Conservation (phyloP, 2,113 vertebrate species). For the Esox niger region DNA sequence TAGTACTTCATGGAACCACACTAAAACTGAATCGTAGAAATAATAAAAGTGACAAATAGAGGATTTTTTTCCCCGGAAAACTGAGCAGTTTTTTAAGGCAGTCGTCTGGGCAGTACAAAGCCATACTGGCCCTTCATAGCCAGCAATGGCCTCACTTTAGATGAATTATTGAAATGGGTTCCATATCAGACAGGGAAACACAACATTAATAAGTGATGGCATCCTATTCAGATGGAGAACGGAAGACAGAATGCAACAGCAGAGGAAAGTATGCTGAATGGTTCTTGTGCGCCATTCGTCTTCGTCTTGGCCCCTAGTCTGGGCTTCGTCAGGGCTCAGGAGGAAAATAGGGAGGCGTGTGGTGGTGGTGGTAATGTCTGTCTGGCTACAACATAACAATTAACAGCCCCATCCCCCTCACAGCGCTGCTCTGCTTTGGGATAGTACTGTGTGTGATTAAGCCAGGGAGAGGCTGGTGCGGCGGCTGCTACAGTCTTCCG, state of each 20-base stretch:
- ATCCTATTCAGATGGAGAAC: slow-evolving; percentile 51
- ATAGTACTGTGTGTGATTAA: no score
- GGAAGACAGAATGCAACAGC: slow-evolving; percentile 52
- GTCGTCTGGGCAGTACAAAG: slow-evolving; percentile 14
- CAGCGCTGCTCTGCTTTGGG: no score
- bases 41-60: slow-evolving; percentile 66
- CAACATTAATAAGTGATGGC: slow-evolving; percentile 69
- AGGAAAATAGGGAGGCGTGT: slow-evolving; percentile 1
- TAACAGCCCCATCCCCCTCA: no score
- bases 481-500: slow-evolving; percentile 8
- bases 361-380: slow-evolving; percentile 6
- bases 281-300: no score
- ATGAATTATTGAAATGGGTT: slow-evolving; percentile 71
- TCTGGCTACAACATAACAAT: no score
- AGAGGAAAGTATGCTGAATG: slow-evolving; percentile 33
- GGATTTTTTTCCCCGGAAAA: slow-evolving; percentile 52
- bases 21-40: slow-evolving; percentile 33
- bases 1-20: slow-evolving; percentile 22
- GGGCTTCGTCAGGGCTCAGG: not conserved
- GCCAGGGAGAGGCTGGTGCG: not conserved
- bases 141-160: slow-evolving; percentile 31
- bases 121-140: slow-evolving; percentile 5
- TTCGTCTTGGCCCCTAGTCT: slow-evolving; percentile 14
- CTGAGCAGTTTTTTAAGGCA: not conserved
- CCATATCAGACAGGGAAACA: slow-evolving; percentile 68